These are phyloP conservation scores for Apus apus DNA, from an alignment of 2,113 vertebrate genomes.

Conservation along the genomic window DNA sequence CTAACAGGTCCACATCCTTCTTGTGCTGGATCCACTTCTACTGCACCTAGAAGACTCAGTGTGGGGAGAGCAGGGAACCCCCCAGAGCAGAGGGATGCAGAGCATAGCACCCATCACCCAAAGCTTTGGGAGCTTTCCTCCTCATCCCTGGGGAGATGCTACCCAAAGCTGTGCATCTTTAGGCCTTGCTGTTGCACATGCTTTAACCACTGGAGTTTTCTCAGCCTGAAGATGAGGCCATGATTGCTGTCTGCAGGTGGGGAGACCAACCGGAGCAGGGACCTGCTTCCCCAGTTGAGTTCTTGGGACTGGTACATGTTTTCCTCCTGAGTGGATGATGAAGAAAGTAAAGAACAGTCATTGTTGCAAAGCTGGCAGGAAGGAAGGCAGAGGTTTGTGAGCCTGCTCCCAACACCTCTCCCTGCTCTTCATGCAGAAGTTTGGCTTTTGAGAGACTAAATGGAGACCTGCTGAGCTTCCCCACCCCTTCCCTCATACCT, in stretches of 20 bases:
- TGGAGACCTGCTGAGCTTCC: not conserved
- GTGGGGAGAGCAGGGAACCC: not conserved
- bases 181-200: too few relatives aligned
- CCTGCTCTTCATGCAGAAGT: not conserved
- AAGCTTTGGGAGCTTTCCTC: not conserved
- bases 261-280: not conserved
- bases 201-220: not conserved
- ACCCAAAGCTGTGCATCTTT: not conserved
- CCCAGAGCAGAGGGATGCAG: not conserved
- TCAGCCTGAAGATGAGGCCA: not conserved
- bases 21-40: not conserved
- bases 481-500: not conserved
- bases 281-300: not conserved
- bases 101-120: not conserved
- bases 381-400: not conserved
- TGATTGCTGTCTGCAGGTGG: accelerated
- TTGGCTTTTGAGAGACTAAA: not conserved
- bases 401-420: not conserved
- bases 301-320: not conserved
- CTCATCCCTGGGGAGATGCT: not conserved
- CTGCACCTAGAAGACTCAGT: not conserved
- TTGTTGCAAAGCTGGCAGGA: not conserved
- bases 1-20: too few relatives aligned
- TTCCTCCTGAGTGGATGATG: too few relatives aligned
- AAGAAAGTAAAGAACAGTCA: too few relatives aligned